These are phyloP conservation scores for Atopsyche davidsoni DNA, from an alignment of 1,140 invertebrate species.

Conservation along the genomic window DNA sequence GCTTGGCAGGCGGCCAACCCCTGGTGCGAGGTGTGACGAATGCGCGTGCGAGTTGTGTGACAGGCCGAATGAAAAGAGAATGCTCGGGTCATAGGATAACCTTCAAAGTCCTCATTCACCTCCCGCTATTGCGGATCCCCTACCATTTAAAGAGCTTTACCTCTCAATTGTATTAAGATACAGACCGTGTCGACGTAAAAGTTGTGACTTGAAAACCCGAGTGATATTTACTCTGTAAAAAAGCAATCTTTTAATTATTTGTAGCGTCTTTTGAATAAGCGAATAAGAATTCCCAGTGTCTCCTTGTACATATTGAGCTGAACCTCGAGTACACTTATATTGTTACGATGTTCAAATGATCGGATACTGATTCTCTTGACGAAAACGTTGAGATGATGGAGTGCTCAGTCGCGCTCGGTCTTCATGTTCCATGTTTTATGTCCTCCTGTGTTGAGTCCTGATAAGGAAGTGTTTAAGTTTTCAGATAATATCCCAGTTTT, in stretches of 20 bases:
- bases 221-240: not conserved
- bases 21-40: not conserved
- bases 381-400: too few relatives aligned
- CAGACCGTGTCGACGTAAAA: not conserved
- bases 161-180: conserved; percentile 1
- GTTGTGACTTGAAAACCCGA: conserved; percentile 1
- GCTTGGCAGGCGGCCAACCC: conserved; percentile 11
- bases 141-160: conserved; percentile 11
- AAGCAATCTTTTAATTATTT: not conserved
- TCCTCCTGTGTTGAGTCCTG: too few relatives aligned
- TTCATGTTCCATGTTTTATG: too few relatives aligned
- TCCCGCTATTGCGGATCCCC: conserved; percentile 14
- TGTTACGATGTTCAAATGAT: too few relatives aligned
- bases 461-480: too few relatives aligned
- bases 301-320: too few relatives aligned
- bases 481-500: too few relatives aligned
- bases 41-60: not conserved
- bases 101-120: conserved; percentile 15
- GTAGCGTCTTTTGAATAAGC: not conserved
- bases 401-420: too few relatives aligned
- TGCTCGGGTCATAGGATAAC: conserved; percentile 1
- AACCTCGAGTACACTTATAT: not conserved
- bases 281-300: too few relatives aligned
- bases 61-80: not conserved
- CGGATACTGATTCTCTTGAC: too few relatives aligned